Evolutionary conservation across 2,113 vertebrate genomes (phyloP).

Genomic region (Bos javanicus): DNA sequence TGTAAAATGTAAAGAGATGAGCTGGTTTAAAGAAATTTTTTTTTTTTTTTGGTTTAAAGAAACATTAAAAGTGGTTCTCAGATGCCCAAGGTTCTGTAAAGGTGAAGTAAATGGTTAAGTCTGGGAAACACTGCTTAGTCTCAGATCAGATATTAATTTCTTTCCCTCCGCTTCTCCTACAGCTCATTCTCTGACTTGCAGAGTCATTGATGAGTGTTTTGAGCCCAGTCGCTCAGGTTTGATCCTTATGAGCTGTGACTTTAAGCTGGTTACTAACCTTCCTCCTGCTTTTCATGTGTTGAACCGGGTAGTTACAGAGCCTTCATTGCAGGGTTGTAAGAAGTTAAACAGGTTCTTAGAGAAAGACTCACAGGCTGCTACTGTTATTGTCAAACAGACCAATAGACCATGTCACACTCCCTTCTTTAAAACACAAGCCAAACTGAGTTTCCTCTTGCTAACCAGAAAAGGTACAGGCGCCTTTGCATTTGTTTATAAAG

Average conservation of each 20-base stretch:
- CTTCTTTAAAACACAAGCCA: neutral
- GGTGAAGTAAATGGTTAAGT: neutral
- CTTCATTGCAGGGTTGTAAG: neutral
- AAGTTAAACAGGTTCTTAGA: neutral
- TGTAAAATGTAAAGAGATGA: neutral
- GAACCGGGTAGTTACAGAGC: neutral
- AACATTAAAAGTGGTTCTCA: neutral
- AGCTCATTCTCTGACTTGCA: neutral
- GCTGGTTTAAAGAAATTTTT: neutral
- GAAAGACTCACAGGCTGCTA: neutral
- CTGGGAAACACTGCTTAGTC: neutral
- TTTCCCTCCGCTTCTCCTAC: too few relatives aligned
- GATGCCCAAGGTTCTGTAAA: neutral
- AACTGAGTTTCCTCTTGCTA: neutral
- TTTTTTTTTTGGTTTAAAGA: neutral
- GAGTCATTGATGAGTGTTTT: too few relatives aligned
- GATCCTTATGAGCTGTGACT: neutral
- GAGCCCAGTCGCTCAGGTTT: neutral
- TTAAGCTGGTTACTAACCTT: neutral
- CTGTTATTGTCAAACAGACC: neutral
- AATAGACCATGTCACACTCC: neutral
- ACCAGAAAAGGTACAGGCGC: neutral
- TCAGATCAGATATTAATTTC: neutral
- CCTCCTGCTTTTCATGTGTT: neutral
- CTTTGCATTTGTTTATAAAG: neutral